phyloP scores from a whole-genome alignment of 2,113 vertebrate species.

The Acrocephalus arundinaceus region DNA sequence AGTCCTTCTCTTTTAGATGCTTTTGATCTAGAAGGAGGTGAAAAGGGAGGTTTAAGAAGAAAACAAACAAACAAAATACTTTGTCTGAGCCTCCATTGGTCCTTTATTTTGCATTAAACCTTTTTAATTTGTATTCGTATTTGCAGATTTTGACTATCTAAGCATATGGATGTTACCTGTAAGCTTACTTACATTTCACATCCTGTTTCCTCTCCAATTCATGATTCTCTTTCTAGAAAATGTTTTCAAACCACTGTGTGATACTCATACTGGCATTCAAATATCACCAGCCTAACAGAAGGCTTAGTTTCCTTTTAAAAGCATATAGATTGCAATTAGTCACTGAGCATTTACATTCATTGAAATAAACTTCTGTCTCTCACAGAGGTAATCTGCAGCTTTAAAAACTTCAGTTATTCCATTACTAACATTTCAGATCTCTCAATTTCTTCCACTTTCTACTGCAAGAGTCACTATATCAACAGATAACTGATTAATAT shows the following conservation, averaged over 20 bases:
- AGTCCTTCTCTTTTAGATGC: not conserved
- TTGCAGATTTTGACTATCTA: not conserved
- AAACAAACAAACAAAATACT: not conserved
- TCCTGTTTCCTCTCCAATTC: not conserved
- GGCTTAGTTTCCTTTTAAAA: not conserved
- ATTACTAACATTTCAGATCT: not conserved
- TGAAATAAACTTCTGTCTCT: not conserved
- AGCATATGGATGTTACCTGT: not conserved
- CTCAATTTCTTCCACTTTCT: not conserved
- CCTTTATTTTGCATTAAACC: not conserved
- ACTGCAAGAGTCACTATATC: not conserved
- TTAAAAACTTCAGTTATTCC: not conserved
- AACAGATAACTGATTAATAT: not conserved
- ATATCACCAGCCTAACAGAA: not conserved
- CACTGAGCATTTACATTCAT: not conserved
- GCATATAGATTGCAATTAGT: not conserved
- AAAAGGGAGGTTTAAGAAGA: not conserved
- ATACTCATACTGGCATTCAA: not conserved
- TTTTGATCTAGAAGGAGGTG: not conserved
- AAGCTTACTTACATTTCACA: not conserved
- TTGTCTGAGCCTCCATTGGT: not conserved
- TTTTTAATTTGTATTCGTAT: not conserved
- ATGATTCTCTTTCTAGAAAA: not conserved
- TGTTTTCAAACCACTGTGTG: not conserved
- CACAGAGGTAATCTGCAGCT: not conserved